Conservation (phyloP, 2,113 vertebrate genomes). For the Tautogolabrus adspersus region DNA sequence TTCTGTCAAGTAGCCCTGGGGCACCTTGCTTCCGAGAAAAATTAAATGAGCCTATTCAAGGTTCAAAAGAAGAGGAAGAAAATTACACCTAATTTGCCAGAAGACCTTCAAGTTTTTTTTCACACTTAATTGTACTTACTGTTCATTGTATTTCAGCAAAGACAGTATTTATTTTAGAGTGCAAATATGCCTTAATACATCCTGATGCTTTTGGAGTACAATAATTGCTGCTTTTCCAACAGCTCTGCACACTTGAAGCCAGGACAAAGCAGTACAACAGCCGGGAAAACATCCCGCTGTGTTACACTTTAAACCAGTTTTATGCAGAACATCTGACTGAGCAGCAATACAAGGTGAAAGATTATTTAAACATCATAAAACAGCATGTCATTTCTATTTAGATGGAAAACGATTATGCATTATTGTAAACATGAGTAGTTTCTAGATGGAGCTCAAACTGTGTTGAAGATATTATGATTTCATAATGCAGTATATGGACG, state of each 20-base stretch:
- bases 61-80: background rate
- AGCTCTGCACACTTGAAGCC: background rate
- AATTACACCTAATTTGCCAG: slow-evolving; percentile 15
- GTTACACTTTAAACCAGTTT: slow-evolving; percentile 26
- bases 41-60: slow-evolving; percentile 15
- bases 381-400: background rate
- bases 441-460: background rate
- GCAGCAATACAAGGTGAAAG: background rate
- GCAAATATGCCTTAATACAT: background rate
- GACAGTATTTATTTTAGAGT: background rate
- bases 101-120: background rate
- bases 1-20: slow-evolving; percentile 13
- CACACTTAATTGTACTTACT: background rate
- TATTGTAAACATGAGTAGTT: too few species aligned
- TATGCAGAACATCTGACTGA: background rate
- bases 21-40: background rate
- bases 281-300: background rate
- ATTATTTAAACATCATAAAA: background rate
- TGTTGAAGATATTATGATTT: background rate
- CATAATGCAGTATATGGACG: too few species aligned
- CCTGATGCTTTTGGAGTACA: slow-evolving; percentile 5
- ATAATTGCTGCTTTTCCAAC: background rate
- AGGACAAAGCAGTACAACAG: background rate
- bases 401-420: too few species aligned
- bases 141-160: background rate